A percentile compares a stretch with the other conserved stretches of the same genome.
Evolutionary conservation across 2,113 vertebrate genomes (phyloP).

Genomic region (Pygoscelis antarcticus): DNA sequence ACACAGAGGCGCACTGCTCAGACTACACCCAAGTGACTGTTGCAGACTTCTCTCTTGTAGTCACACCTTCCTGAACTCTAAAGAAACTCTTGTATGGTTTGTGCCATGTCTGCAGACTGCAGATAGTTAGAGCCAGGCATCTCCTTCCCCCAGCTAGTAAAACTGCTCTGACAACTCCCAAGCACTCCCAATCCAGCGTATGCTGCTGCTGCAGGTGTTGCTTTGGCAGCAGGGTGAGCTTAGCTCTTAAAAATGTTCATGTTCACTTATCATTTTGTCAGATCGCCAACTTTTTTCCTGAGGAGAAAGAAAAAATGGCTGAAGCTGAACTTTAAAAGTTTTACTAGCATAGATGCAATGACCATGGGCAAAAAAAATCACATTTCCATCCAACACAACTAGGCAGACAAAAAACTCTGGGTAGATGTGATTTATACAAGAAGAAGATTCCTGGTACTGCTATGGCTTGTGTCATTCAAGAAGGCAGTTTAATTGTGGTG

Average conservation of each 20-base stretch:
- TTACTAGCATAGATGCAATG: neutral
- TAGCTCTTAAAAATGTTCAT: neutral
- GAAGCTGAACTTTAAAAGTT: neutral
- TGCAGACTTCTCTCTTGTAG: neutral
- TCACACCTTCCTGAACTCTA: neutral
- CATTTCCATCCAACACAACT: neutral
- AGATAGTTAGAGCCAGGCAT: neutral
- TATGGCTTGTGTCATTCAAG: neutral
- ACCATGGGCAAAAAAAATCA: neutral
- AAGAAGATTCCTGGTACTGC: neutral
- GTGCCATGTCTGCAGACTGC: neutral
- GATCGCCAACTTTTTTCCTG: neutral
- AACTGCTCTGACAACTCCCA: neutral
- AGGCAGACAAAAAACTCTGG: neutral
- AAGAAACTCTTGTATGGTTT: neutral
- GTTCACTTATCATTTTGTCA: neutral
- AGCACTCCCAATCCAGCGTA: neutral
- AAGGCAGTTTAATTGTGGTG: neutral
- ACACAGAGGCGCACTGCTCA: neutral
- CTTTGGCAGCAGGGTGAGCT: neutral
- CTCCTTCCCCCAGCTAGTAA: neutral
- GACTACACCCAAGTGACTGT: neutral
- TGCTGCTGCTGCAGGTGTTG: constrained; percentile 7
- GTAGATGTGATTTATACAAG: neutral
- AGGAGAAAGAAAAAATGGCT: neutral